A percentile compares a stretch with the other conserved stretches of the same genome.
These are phyloP conservation scores for Hoplodrina blanda DNA, from an alignment of 2,888 invertebrate genomes.

Conservation along the genomic window DNA sequence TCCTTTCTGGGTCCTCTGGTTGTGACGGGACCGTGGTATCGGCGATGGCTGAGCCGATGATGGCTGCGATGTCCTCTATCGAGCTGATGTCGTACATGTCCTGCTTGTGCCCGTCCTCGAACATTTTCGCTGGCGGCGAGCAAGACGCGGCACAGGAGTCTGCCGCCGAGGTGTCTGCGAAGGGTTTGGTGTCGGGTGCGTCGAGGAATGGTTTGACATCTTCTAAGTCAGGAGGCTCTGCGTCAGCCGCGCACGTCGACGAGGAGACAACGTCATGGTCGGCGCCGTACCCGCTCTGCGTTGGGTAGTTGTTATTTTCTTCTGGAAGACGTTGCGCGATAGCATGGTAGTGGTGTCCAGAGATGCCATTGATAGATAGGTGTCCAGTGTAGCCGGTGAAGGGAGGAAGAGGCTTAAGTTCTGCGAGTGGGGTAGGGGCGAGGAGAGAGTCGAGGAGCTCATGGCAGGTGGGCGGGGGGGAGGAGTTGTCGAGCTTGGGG, in stretches of 20 bases:
- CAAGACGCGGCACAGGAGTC: slow-evolving; percentile 91
- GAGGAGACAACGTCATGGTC: slow-evolving; percentile 94
- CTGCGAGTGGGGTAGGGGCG: slow-evolving; percentile 93
- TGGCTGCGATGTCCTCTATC: slow-evolving; percentile 96
- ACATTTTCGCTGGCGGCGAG: slow-evolving; percentile 87
- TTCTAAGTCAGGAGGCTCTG: slow-evolving; percentile 91
- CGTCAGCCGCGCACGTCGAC: slow-evolving; percentile 93
- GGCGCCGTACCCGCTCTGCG: slow-evolving; percentile 91
- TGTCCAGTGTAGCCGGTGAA: slow-evolving; percentile 96
- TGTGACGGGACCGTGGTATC: slow-evolving; percentile 96
- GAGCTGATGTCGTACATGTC: slow-evolving; percentile 94
- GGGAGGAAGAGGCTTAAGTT: slow-evolving; percentile 95
- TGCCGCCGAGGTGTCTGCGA: slow-evolving; percentile 90
- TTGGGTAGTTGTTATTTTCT: slow-evolving; percentile 93
- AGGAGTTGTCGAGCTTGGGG: slow-evolving; percentile 88
- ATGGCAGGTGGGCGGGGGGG: slow-evolving; percentile 85
- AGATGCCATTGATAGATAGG: slow-evolving; percentile 96
- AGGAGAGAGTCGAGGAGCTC: slow-evolving; percentile 94
- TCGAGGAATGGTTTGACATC: slow-evolving; percentile 92
- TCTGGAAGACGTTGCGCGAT: slow-evolving; percentile 94
- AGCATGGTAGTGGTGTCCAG: slow-evolving; percentile 96
- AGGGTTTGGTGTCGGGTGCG: slow-evolving; percentile 87
- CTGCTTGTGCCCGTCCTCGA: slow-evolving; percentile 89
- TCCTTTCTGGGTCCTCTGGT: slow-evolving; percentile 93
- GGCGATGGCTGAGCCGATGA: slow-evolving; percentile 96